Conservation (phyloP, 2,888 invertebrate genomes). For the Zelleria hepariella region DNA sequence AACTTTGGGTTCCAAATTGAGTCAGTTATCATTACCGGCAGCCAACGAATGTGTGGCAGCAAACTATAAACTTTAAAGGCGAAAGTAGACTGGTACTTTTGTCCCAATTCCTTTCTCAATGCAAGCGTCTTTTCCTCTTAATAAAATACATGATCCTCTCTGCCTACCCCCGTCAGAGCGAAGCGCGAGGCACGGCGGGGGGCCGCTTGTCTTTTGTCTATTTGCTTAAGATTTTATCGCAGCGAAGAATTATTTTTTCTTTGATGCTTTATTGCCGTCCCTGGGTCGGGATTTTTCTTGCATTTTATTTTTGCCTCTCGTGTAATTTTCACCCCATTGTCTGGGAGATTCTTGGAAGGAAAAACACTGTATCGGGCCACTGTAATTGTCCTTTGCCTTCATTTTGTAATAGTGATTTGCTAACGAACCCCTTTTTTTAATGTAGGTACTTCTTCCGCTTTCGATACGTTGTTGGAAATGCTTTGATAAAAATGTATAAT, state of each 20-base stretch:
- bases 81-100: not conserved
- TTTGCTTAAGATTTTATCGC: not conserved
- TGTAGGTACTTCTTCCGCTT: too few relatives aligned
- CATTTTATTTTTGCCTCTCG: not conserved
- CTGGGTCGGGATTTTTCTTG: not conserved
- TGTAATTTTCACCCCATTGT: not conserved
- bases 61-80: too few relatives aligned
- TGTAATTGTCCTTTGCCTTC: too few relatives aligned
- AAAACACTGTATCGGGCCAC: too few relatives aligned
- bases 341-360: too few relatives aligned
- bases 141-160: not conserved
- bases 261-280: not conserved
- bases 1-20: too few relatives aligned
- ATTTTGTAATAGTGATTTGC: too few relatives aligned
- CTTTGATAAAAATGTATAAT: too few relatives aligned
- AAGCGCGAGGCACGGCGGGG: not conserved
- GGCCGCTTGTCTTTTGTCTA: not conserved
- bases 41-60: too few relatives aligned
- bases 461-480: too few relatives aligned
- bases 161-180: not conserved
- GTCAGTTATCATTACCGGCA: too few relatives aligned
- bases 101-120: not conserved
- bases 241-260: not conserved
- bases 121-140: not conserved
- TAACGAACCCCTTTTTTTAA: too few relatives aligned